Evolutionary conservation across 1,140 invertebrate species (phyloP).

Genomic region (Drosophila aff.): DNA sequence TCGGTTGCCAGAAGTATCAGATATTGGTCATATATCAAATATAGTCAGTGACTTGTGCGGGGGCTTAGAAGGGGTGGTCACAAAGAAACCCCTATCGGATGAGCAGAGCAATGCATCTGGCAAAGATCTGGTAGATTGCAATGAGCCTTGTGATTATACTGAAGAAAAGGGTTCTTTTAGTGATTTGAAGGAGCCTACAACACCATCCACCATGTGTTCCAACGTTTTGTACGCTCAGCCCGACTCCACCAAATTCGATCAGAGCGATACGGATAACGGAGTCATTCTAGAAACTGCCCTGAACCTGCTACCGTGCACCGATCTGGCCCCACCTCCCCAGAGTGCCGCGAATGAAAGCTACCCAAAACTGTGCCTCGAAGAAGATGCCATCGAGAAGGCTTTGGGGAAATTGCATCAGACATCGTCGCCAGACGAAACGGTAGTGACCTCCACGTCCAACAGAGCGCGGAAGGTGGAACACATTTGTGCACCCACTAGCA

Average conservation of each 20-base stretch:
- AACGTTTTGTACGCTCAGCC: constrained; percentile 60
- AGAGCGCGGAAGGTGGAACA: constrained; percentile 24
- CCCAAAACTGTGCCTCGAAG: constrained; percentile 36
- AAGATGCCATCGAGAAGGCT: constrained; percentile 57
- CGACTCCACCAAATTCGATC: constrained; percentile 65
- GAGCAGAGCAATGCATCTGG: background rate
- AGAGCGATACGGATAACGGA: constrained; percentile 54
- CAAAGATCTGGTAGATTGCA: no score
- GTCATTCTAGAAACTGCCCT: constrained; percentile 20
- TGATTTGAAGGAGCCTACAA: background rate
- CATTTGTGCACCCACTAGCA: constrained; percentile 15
- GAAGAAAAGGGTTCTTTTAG: background rate
- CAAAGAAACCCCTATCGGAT: background rate
- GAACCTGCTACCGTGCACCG: constrained; percentile 7
- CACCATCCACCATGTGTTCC: background rate
- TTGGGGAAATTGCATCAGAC: constrained; percentile 57
- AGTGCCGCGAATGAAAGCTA: background rate
- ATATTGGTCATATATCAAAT: constrained; percentile 59
- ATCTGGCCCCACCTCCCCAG: background rate
- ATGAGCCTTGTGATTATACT: background rate
- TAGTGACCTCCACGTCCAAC: constrained; percentile 65
- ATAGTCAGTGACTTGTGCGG: constrained; percentile 29
- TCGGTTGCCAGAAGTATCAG: constrained; percentile 47
- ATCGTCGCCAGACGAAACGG: constrained; percentile 55
- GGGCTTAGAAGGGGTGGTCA: no score